Evolutionary conservation across 2,113 vertebrate genomes (phyloP).

Genomic region (Anolis sagrei): DNA sequence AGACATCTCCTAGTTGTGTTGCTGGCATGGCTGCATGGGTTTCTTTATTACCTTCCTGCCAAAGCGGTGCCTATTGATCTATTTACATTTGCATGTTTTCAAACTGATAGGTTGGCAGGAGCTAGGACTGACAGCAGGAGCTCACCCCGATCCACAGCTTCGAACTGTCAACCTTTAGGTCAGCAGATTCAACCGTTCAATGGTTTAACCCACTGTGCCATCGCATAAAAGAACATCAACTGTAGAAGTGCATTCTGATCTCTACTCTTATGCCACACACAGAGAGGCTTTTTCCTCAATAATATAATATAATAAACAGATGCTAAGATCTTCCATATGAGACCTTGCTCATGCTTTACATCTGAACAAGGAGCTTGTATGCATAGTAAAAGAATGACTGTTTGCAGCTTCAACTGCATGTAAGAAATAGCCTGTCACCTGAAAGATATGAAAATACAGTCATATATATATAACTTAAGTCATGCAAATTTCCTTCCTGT

Average conservation of each 20-base stretch:
- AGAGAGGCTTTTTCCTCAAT: background rate
- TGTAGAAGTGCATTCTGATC: background rate
- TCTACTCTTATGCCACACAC: background rate
- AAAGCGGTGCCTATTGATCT: no score
- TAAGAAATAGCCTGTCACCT: background rate
- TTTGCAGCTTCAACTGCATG: background rate
- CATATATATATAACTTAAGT: background rate
- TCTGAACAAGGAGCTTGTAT: background rate
- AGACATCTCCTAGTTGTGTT: no score
- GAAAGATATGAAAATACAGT: background rate
- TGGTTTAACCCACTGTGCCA: no score
- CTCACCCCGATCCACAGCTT: no score
- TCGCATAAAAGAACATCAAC: background rate
- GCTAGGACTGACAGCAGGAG: no score
- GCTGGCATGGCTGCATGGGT: no score
- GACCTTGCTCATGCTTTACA: background rate
- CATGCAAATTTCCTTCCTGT: background rate
- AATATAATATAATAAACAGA: no score
- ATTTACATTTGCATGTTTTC: no score
- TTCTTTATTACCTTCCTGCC: no score
- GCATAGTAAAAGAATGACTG: background rate
- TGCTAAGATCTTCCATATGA: background rate
- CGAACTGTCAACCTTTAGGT: no score
- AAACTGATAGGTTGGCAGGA: no score
- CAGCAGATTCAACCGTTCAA: no score